Conservation (phyloP, 2,888 invertebrate species). For the Lasioglossum oenotherae region DNA sequence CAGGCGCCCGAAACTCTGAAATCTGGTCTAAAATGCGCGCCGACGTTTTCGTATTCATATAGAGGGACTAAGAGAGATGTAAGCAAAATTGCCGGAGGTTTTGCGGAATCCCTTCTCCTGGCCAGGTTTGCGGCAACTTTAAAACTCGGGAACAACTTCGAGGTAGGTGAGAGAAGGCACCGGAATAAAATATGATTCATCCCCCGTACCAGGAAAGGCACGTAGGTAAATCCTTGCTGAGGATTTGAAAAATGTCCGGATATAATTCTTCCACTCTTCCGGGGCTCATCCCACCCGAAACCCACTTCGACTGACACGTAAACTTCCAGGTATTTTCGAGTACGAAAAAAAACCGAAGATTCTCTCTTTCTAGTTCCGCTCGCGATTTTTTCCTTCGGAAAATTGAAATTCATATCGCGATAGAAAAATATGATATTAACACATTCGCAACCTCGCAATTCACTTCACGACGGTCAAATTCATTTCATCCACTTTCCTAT, state of each 20-base stretch:
- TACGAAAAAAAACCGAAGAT: conserved; percentile 4
- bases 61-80: conserved; percentile 30
- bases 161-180: neutral
- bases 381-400: neutral
- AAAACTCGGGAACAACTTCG: conserved; percentile 60
- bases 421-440: neutral
- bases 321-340: conserved; percentile 16
- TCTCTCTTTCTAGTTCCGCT: neutral
- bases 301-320: conserved; percentile 19
- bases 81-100: conserved; percentile 44
- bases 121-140: conserved; percentile 39
- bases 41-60: conserved; percentile 35
- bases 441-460: neutral
- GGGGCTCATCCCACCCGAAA: conserved; percentile 8
- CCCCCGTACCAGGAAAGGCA: conserved; percentile 44
- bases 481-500: neutral
- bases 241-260: conserved; percentile 75
- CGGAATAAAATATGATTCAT: conserved; percentile 69
- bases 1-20: conserved; percentile 6
- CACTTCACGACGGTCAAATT: too few relatives aligned
- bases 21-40: conserved; percentile 22
- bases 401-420: neutral
- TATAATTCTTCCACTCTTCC: conserved; percentile 67
- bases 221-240: conserved; percentile 75
- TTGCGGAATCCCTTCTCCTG: conserved; percentile 15